Conservation (phyloP, 2,797 vertebrate genomes). For the Falco cherrug region DNA sequence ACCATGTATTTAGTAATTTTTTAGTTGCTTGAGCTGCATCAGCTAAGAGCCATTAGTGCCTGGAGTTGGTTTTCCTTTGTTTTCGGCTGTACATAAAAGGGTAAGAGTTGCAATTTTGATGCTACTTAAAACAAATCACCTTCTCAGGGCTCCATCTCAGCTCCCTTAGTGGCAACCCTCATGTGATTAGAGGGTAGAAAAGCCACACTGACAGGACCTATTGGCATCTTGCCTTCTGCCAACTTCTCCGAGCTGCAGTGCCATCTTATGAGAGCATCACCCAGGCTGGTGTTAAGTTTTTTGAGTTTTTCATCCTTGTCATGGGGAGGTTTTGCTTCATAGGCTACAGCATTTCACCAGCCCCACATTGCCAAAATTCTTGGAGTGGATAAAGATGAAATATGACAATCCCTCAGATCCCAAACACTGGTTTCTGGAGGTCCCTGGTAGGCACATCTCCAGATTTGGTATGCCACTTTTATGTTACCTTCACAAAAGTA, state of each 20-base stretch:
- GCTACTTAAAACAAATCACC: not conserved
- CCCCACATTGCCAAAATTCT: not conserved
- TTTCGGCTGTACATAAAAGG: conserved; percentile 7
- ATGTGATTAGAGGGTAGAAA: not conserved
- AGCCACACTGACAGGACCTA: not conserved
- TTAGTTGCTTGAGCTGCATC: not conserved
- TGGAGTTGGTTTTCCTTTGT: conserved; percentile 32
- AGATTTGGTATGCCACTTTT: not conserved
- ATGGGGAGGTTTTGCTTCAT: not conserved
- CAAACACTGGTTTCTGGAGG: not conserved
- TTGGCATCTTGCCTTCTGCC: not conserved
- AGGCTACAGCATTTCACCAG: not conserved
- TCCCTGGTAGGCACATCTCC: not conserved
- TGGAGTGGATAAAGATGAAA: not conserved
- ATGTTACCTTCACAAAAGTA: not conserved
- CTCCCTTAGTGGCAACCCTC: not conserved
- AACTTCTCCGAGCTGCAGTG: not conserved
- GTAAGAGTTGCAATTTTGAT: not conserved
- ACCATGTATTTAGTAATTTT: not conserved
- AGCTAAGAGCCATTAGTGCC: not conserved
- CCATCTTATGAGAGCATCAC: not conserved
- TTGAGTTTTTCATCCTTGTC: not conserved
- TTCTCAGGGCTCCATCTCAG: not conserved
- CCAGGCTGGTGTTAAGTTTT: not conserved
- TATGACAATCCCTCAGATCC: not conserved